phyloP scores from a whole-genome alignment of 2,797 vertebrate genomes.

The Acanthis flammea region DNA sequence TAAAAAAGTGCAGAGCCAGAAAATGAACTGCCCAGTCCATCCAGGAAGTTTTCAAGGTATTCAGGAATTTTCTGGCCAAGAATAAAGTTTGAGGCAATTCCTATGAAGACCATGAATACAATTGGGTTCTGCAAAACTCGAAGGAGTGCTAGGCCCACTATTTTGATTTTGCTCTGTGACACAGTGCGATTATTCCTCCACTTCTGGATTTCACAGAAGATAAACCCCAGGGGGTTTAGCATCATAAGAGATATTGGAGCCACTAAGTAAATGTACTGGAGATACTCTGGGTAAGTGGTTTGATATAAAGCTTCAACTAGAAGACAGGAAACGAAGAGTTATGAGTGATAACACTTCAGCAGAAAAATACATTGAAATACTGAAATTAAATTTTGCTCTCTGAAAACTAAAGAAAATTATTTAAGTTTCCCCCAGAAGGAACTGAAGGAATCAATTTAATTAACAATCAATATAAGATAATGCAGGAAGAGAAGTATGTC shows the following conservation, averaged over 20 bases:
- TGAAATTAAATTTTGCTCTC: background rate
- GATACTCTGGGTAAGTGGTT: constrained; percentile 91
- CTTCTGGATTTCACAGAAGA: constrained; percentile 95
- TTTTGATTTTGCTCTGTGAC: constrained; percentile 84
- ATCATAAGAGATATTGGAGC: constrained; percentile 97
- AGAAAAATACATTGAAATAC: background rate
- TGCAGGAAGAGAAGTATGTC: background rate
- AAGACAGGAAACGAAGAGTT: constrained; percentile 66
- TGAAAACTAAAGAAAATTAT: background rate
- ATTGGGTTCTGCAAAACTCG: constrained; percentile 95
- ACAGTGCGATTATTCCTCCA: constrained; percentile 81
- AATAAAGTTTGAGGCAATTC: constrained; percentile 89
- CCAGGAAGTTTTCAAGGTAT: constrained; percentile 90
- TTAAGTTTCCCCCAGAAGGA: background rate
- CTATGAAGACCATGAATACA: constrained; percentile 95
- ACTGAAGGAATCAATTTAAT: background rate
- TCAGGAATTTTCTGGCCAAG: constrained; percentile 87
- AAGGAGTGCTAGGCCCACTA: constrained; percentile 84
- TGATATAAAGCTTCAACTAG: constrained; percentile 89
- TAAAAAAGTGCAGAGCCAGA: constrained; percentile 96
- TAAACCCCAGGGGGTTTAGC: constrained; percentile 88
- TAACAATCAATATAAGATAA: background rate
- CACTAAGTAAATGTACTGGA: constrained; percentile 96
- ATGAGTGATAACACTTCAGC: constrained; percentile 25
- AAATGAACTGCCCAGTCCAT: constrained; percentile 92